Conservation (phyloP, 2,888 invertebrate species). For the Perizoma affinitatum region DNA sequence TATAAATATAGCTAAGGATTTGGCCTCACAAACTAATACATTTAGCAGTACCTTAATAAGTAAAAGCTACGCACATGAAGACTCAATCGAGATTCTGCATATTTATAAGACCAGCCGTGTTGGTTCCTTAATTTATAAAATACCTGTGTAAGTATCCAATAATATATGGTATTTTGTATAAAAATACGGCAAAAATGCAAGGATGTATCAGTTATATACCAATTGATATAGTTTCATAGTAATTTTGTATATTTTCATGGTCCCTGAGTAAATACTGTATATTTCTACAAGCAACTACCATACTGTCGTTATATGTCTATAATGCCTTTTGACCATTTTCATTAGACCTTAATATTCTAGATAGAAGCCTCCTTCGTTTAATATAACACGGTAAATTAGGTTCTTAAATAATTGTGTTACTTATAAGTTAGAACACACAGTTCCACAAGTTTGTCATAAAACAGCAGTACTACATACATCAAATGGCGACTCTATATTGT, state of each 20-base stretch:
- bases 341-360: slow-evolving; percentile 5
- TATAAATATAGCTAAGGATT: slow-evolving; percentile 27
- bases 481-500: slow-evolving; percentile 6
- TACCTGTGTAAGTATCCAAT: slow-evolving; percentile 11
- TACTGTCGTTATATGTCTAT: slow-evolving; percentile 29
- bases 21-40: slow-evolving; percentile 24
- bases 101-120: slow-evolving; percentile 13
- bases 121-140: slow-evolving; percentile 13
- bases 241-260: slow-evolving; percentile 48
- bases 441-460: slow-evolving; percentile 29
- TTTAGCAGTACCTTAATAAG: slow-evolving; percentile 18
- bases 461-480: slow-evolving; percentile 32
- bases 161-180: slow-evolving; percentile 18
- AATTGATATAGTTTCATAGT: slow-evolving; percentile 34
- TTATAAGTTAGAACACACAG: background rate
- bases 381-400: slow-evolving; percentile 12
- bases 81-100: slow-evolving; percentile 35
- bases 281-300: slow-evolving; percentile 41
- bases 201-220: slow-evolving; percentile 17
- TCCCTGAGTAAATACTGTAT: slow-evolving; percentile 55
- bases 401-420: slow-evolving; percentile 1
- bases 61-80: slow-evolving; percentile 22
- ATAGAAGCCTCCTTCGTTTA: slow-evolving; percentile 11
- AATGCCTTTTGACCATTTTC: slow-evolving; percentile 1
- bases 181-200: slow-evolving; percentile 30